These are phyloP conservation scores for Argopecten irradians DNA, from an alignment of 1,140 invertebrate species.

Conservation along the genomic window DNA sequence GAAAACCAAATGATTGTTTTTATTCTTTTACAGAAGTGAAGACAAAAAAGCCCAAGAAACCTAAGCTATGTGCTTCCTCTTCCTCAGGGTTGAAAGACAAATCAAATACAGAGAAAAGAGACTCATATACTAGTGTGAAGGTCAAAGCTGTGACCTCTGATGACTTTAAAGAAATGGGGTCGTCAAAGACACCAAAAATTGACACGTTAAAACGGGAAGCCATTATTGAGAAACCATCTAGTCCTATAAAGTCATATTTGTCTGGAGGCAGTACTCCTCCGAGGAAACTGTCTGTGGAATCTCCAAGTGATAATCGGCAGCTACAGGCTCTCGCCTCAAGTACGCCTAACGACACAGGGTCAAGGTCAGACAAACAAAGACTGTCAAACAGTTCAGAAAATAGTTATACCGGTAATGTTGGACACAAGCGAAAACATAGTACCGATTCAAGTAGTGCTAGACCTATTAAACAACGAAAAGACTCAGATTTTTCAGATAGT, in stretches of 20 bases:
- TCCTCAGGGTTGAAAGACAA: constrained; percentile 30
- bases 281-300: constrained; percentile 45
- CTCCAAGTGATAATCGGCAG: constrained; percentile 33
- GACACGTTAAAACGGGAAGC: constrained; percentile 33
- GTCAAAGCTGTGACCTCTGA: background rate
- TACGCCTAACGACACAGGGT: background rate
- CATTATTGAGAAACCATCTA: constrained; percentile 43
- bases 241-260: constrained; percentile 50
- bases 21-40: background rate
- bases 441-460: constrained; percentile 31
- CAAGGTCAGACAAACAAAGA: constrained; percentile 25
- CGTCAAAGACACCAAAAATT: constrained; percentile 36
- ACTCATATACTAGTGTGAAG: constrained; percentile 39
- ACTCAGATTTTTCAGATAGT: constrained; percentile 45
- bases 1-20: background rate
- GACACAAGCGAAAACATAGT: constrained; percentile 47
- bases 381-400: constrained; percentile 26
- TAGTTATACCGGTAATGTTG: background rate
- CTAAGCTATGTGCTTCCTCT: background rate
- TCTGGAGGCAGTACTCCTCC: constrained; percentile 52
- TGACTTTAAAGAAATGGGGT: background rate
- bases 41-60: constrained; percentile 5
- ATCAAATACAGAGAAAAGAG: constrained; percentile 34
- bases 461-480: constrained; percentile 38
- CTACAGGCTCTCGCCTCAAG: background rate